Evolutionary conservation across 2,888 invertebrate species (phyloP).

Genomic region (Hecatera dysodea): DNA sequence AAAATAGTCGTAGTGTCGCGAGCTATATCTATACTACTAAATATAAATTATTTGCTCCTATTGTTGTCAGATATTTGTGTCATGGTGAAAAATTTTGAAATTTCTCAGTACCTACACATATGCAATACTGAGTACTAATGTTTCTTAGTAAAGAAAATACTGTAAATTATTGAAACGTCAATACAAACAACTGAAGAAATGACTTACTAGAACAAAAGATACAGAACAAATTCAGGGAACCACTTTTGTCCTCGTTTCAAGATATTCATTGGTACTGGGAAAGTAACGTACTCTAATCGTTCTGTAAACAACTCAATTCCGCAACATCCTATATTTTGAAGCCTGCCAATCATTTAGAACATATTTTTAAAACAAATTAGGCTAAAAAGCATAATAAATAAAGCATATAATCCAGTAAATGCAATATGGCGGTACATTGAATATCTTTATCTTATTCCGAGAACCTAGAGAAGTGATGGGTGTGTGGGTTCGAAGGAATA

Average conservation of each 20-base stretch:
- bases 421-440: neutral
- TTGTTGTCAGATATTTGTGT: conserved; percentile 28
- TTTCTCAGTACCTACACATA: conserved; percentile 5
- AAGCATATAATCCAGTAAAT: no score
- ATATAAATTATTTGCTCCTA: neutral
- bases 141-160: conserved; percentile 4
- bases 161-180: neutral
- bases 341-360: neutral
- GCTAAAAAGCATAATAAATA: no score
- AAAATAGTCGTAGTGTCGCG: conserved; percentile 28
- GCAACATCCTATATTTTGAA: neutral
- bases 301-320: conserved; percentile 50
- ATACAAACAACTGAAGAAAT: neutral
- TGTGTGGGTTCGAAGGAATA: no score
- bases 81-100: neutral
- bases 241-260: conserved; percentile 7
- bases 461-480: no score
- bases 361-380: no score
- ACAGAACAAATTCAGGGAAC: neutral
- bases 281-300: conserved; percentile 37
- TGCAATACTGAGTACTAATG: neutral
- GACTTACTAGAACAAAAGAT: conserved; percentile 10
- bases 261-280: neutral
- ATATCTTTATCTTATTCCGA: neutral
- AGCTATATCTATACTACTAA: neutral